Base-by-base conservation (phyloP, 2,888 invertebrate genomes). In the Drosophila yooni region DNA sequence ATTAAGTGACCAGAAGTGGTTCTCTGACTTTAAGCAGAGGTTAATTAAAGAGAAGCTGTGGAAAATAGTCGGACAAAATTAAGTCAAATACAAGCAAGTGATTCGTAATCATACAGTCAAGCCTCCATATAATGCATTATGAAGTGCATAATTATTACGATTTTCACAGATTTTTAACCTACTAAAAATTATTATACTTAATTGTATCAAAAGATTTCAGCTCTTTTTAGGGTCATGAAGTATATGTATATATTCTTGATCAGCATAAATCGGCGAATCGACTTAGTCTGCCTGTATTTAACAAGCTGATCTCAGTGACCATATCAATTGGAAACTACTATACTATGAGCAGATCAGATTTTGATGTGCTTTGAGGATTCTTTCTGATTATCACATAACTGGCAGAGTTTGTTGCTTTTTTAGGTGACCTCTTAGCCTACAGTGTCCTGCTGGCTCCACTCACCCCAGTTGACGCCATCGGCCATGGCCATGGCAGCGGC, bases 401-500 rank as follows among this genome's bases (percentile, higher is more conserved):
- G 4, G 15, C 21, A 2, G 21, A 46, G 46, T 15, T 46, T 15
- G 21, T 13, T 21, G 15, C 13, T 46, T 7, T 43, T n/a, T n/a
- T 10, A 4, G 40, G n/a, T 21, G 21, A 21, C 7, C 2, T 46
- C 3, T 13, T 13, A 21, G 7, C 1, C 7, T 43, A 21, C 3
- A 21, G 13, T 43, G 21, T 43, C 1, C 13, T 21, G 43, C 13
- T 21, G 21, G 21, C 21, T 21, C 4, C 15, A 73, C 90, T 91
- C 90, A 92, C 98, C 98, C 98, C 98, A 98, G 93, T 98, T 98
- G 3, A 98, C 98, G 31, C 98, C 98, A 93, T 98, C 98, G 4
- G 97, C 98, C 67, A 98, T 94, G 18, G 96, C 96, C 92, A 98
- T 94, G 67, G 97, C 94, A 21, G 96, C 96, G 73, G 95, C 96